Conservation (phyloP, 2,888 invertebrate genomes). For the Cyclophora punctaria region DNA sequence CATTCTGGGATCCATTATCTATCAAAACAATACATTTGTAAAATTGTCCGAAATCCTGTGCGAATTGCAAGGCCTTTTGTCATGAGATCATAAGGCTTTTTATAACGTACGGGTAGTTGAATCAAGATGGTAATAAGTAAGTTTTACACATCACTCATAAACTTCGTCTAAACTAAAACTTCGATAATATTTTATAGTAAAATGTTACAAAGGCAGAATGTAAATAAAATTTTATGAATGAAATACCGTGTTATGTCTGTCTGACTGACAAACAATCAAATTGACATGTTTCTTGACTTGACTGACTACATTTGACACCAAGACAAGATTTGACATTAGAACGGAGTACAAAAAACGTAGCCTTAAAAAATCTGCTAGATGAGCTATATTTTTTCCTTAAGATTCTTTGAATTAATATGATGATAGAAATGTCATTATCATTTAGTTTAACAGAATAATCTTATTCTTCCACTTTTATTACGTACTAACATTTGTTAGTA, state of each 20-base stretch:
- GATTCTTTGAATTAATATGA: no score
- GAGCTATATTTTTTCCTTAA: no score
- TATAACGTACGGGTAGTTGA: not conserved
- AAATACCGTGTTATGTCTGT: slow-evolving; percentile 23
- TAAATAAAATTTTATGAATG: slow-evolving; percentile 42
- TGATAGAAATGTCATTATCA: no score
- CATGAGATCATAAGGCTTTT: slow-evolving; percentile 42
- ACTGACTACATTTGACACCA: no score
- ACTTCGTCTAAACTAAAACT: slow-evolving; percentile 28
- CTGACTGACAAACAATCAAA: not conserved
- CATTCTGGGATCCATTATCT: slow-evolving; percentile 77
- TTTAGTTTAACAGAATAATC: no score
- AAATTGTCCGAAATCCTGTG: slow-evolving; percentile 52
- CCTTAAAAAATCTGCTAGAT: no score
- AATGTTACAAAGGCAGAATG: slow-evolving; percentile 15
- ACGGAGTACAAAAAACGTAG: no score
- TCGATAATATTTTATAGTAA: slow-evolving; percentile 30
- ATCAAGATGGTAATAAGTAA: slow-evolving; percentile 1
- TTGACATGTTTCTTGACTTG: not conserved
- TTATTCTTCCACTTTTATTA: no score
- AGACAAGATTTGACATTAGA: no score
- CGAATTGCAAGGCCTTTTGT: slow-evolving; percentile 54
- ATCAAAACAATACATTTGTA: slow-evolving; percentile 69
- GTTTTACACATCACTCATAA: not conserved
- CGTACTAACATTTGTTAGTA: no score